Evolutionary conservation across 2,113 vertebrate genomes (phyloP), one percentile per base, ranked within the genome.

Genomic region (Sinocyclocheilus maitianheensis): DNA sequence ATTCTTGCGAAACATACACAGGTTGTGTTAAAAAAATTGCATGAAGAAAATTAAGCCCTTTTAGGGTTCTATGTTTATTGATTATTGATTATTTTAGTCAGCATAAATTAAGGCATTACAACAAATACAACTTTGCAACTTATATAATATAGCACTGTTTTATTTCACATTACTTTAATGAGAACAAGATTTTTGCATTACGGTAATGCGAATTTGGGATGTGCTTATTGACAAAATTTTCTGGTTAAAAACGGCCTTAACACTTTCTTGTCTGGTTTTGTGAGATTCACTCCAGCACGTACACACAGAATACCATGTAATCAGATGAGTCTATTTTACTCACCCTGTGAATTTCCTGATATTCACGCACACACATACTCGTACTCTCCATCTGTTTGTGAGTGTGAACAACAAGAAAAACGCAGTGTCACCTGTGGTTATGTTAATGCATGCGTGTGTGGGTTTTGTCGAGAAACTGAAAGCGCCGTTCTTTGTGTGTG

Each of bases 401-500:
- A 87, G 85, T 88, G 67, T 87, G 65, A 90, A 65, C 48, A 76
- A 83, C 46, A 71, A 80, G 87, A 81, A 89, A 88, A 91, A 65
- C 9, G 84, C 86, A 84, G 22, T 89, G 88, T 93, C 92, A 93
- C 87, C 86, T 88, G 82, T 88, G 89, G 88, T 91, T 88, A 90
- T 67, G 83, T 72, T 79, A 78, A 71, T 82, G 81, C 5, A 1
- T 53, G 81, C 1, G 16, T 87, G 85, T 89, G 88, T 84, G 88
- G 88, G 83, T 83, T 89, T 87, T 89, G 83, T 89, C 88, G 85
- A 87, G 88, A 89, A 89, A 89, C 83, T 82, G 74, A 87, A 89
- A 89, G 85, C 83, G 62, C 63, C 46, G 63, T 87, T 87, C 82
- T 34, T 34, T 87, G 51, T 80, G 71, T 82, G 48, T 83, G 81